phyloP scores from a whole-genome alignment of 2,888 invertebrate genomes.

The Lobophora halterata region DNA sequence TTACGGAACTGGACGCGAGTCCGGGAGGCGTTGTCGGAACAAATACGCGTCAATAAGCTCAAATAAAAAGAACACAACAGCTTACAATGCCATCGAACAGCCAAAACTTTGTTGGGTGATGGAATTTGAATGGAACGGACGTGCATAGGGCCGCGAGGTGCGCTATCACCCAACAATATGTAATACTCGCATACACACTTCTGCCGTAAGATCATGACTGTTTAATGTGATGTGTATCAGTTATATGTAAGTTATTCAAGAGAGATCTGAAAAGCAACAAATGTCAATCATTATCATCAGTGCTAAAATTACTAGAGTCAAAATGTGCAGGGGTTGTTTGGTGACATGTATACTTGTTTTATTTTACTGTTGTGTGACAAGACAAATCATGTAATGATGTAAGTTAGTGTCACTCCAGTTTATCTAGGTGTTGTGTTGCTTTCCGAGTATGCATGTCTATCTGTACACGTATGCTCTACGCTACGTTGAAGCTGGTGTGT shows the following conservation, averaged over 20 bases:
- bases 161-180: conserved; percentile 73
- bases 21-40: conserved; percentile 68
- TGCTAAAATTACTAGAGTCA: no score
- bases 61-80: conserved; percentile 73
- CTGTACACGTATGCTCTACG: conserved; percentile 6
- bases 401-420: background rate
- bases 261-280: no score
- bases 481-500: conserved; percentile 11
- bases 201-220: no score
- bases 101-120: conserved; percentile 74
- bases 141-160: conserved; percentile 59
- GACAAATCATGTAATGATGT: background rate
- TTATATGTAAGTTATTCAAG: no score
- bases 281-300: no score
- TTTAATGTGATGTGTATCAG: no score
- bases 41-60: conserved; percentile 50
- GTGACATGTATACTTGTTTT: no score
- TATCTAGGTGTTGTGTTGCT: conserved; percentile 1
- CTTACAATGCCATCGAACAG: conserved; percentile 71
- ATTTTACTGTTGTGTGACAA: no score
- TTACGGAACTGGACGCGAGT: conserved; percentile 78
- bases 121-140: conserved; percentile 40
- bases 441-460: conserved; percentile 21
- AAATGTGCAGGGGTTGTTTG: no score
- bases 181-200: conserved; percentile 69